Evolutionary conservation across 2,113 vertebrate species (phyloP), one percentile per base, ranked within the genome.

Genomic region (Neotoma lepida): DNA sequence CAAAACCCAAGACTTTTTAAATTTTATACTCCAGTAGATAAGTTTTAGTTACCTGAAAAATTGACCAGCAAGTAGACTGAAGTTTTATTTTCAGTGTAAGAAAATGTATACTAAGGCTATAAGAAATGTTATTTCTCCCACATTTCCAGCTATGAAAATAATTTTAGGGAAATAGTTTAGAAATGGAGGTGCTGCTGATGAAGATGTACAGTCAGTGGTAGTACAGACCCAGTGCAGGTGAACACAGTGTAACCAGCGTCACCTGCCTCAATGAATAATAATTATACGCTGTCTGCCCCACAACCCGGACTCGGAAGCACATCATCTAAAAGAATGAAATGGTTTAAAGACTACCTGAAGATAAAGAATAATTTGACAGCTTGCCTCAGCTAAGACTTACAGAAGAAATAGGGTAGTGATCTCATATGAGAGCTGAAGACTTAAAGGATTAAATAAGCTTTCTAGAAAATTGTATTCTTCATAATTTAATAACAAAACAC

Each of bases 251-350:
- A 91, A 61, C 46, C 44, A 92, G n/a, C 68, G 70, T 94, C 85
- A 91, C 89, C 91, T 88, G 92, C 78, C 88, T 97, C 96, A 97
- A 95, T 97, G 92, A 97, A 96, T 95, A 89, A 51, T 74, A 94
- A 96, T 94, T 93, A 51, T 77, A 77, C 17, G 88, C 95, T 97
- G 92, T 96, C 68, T 8, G 61, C 41, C 26, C 58, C 1, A 4
- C 44, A 95, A 58, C 41, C 54, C 64, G 61, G 88, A 91, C 74
- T 74, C 63, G 22, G 94, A 20, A 70, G 90, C 93, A 81, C n/a
- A 85, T 85, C 44, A 66, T 92, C 92, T 44, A 96, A 80, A 95
- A 35, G 10, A 91, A 77, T 94, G 71, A 93, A 94, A 66, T 76
- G 70, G 49, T 94, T 94, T 96, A 93, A 93, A 96, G 88, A 46